phyloP scores from a whole-genome alignment of 2,888 invertebrate genomes.

The Tuberolachnus salignus region DNA sequence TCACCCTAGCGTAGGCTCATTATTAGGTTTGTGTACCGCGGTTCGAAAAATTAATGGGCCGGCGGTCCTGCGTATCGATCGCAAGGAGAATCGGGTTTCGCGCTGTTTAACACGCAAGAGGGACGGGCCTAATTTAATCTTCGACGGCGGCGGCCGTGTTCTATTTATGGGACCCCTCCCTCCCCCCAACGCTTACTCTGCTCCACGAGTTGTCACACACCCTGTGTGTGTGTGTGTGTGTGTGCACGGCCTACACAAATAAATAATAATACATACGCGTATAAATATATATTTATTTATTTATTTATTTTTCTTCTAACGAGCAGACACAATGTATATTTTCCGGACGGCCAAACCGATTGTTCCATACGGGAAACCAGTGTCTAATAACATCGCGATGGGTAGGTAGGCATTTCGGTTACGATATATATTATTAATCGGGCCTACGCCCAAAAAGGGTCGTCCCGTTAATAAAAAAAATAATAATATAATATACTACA shows the following conservation, averaged over 20 bases:
- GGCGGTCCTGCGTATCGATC: neutral
- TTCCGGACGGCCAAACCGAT: slow-evolving; percentile 19
- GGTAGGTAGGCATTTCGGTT: neutral
- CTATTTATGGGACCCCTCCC: slow-evolving; percentile 42
- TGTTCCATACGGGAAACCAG: slow-evolving; percentile 10
- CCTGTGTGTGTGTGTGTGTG: no score
- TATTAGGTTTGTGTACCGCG: no score
- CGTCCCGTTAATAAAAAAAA: neutral
- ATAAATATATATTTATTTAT: neutral
- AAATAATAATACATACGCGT: neutral
- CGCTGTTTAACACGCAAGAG: slow-evolving; percentile 19
- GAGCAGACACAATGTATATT: neutral
- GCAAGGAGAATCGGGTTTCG: slow-evolving; percentile 24
- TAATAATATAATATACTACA: no score
- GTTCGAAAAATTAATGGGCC: neutral
- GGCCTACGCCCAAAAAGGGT: slow-evolving; percentile 18
- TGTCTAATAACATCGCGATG: neutral
- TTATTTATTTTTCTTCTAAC: slow-evolving; percentile 1
- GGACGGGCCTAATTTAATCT: slow-evolving; percentile 50
- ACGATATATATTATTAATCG: neutral
- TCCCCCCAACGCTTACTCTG: neutral
- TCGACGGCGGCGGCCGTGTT: slow-evolving; percentile 31
- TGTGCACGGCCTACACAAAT: neutral
- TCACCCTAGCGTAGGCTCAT: no score
- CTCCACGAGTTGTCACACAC: slow-evolving; percentile 34